These are phyloP conservation scores for Lapara coniferarum DNA, from an alignment of 2,888 invertebrate species.

Conservation along the genomic window DNA sequence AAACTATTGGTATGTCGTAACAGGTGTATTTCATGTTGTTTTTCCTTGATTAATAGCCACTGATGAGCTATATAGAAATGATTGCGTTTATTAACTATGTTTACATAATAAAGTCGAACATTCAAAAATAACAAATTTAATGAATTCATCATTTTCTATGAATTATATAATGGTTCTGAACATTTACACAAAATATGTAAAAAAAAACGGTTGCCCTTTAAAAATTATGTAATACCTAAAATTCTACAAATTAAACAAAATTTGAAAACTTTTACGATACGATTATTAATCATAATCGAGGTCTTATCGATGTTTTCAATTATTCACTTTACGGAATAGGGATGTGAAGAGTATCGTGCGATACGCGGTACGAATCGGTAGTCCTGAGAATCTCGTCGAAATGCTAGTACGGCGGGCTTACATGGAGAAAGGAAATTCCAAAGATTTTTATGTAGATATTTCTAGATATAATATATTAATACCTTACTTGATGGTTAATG, in stretches of 20 bases:
- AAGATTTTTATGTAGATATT: background rate
- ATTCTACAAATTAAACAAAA: background rate
- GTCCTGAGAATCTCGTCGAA: constrained; percentile 50
- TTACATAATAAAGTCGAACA: constrained; percentile 4
- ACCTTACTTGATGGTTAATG: too few species aligned
- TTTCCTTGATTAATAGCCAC: constrained; percentile 26
- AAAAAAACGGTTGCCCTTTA: too few species aligned
- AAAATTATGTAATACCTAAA: background rate
- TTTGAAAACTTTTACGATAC: background rate
- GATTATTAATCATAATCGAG: background rate
- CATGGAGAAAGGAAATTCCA: constrained; percentile 36
- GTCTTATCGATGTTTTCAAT: background rate
- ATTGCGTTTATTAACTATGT: constrained; percentile 8
- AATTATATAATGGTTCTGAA: background rate
- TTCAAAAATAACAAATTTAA: background rate
- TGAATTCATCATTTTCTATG: background rate
- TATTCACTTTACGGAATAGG: constrained; percentile 38
- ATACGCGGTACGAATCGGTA: constrained; percentile 41
- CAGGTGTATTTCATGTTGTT: constrained; percentile 27
- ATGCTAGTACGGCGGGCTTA: constrained; percentile 40
- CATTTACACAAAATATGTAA: too few species aligned
- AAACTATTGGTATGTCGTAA: constrained; percentile 33
- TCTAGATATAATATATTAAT: too few species aligned
- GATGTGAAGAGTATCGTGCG: constrained; percentile 39
- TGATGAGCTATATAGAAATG: background rate